Evolutionary conservation across 2,797 vertebrate species (phyloP), one percentile per base, ranked within the genome.

Genomic region (Bufotes viridis): DNA sequence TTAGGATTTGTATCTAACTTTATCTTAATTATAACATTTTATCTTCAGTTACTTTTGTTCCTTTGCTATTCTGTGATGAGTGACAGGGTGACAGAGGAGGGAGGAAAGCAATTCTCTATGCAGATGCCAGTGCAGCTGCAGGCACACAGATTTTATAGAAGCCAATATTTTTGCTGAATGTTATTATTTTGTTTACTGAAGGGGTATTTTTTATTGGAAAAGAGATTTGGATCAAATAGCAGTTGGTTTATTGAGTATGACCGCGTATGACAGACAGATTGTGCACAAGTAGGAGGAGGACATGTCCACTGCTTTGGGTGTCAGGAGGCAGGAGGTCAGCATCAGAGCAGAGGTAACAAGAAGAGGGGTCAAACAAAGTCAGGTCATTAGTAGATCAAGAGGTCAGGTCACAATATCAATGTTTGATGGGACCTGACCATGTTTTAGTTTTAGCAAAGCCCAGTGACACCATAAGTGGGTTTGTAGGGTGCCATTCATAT

Each of bases 61-160:
- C n/a, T 60, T 24, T 51, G 11, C 20, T 49, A 51, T 26, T 67
- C 49, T 51, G 20, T 58, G 15, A 49, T 51, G 57, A 78, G 14
- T 61, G 72, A 65, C 55, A 60, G 70, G 70, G 11, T 14, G 29
- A 84, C 55, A 42, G 34, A 60, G 58, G 20, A 26, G 61, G 75
- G 14, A 63, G 63, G 74, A 5, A 42, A 42, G 24, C 58, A 42
- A 75, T 24, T 63, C 72, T 78, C 70, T 76, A 51, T 69, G 57
- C 34, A 78, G 72, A 85, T 75, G 57, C 72, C 70, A 78, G 20
- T 63, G 57, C 72, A 76, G 70, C 72, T 85, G 70, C 22, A 63
- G 70, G 29, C 42, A 63, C 72, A 60, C 51, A 85, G 22, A n/a
- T 24, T 76, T 85, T 61, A 49, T 57, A 76, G 61, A 61, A 14